A percentile compares a stretch with the other conserved stretches of the same genome.
Conservation (phyloP, 2,888 invertebrate species). For the Mycalesis mineus region DNA sequence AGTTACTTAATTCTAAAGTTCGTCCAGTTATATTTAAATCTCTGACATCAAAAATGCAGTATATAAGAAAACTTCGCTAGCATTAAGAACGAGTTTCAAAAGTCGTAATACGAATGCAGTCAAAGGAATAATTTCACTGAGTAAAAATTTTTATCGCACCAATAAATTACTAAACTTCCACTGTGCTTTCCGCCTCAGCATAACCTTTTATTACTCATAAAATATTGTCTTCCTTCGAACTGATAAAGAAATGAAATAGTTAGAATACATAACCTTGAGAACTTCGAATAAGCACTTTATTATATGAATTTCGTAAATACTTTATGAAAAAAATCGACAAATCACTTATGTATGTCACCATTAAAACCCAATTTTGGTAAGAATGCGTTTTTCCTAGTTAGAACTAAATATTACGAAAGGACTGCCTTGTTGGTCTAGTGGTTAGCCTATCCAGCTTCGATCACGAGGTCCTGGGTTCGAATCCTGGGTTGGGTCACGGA, state of each 20-base stretch:
- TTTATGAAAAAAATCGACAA: neutral
- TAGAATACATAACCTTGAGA: neutral
- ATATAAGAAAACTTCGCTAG: neutral
- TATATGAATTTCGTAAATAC: neutral
- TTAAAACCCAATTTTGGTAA: too few species aligned
- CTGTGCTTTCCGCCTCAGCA: neutral
- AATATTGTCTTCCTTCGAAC: conserved; percentile 12
- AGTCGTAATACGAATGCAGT: neutral
- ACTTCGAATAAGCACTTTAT: conserved; percentile 8
- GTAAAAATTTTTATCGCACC: conserved; percentile 12
- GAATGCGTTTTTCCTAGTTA: too few species aligned
- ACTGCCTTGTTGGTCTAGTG: too few species aligned
- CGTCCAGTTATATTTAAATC: too few species aligned
- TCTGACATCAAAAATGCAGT: neutral
- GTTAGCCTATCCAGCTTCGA: too few species aligned
- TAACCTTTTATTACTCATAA: conserved; percentile 1
- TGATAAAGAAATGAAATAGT: conserved; percentile 13
- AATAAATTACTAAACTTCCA: conserved; percentile 22
- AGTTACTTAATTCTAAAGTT: too few species aligned
- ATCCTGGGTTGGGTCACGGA: too few species aligned
- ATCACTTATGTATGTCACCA: too few species aligned
- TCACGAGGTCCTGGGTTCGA: too few species aligned
- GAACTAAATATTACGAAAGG: too few species aligned
- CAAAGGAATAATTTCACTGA: neutral
- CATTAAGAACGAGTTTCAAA: neutral